Evolutionary conservation across 2,113 vertebrate species (phyloP), one percentile per base, ranked within the genome.

Genomic region (Myocastor coypus): DNA sequence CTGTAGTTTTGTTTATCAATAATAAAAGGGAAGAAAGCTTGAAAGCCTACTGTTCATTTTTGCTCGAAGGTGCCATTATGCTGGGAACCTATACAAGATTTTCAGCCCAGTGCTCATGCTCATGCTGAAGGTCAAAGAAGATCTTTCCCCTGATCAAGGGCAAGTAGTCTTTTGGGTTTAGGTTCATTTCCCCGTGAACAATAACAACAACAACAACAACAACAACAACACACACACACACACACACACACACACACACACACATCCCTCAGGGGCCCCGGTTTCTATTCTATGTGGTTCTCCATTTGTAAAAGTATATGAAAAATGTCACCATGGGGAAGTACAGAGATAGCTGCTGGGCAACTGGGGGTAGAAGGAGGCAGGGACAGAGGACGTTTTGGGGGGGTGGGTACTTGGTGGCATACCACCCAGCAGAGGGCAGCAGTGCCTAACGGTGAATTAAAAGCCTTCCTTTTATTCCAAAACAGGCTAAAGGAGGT

Each of bases 361-460:
- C 19, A 64, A 30, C 73, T 46, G 17, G 22, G 34, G 73, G 50
- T 64, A 22, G 4, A 46, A 30, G 22, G 11, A 28, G 9, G 14
- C 26, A 78, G 24, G 69, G 26, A 64, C 14, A 81, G 84, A 89
- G 73, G 30, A 59, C 30, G 34, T 77, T 13, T 4, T 28, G 30
- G 30, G 11, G 11, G 37, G 17, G 61, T 28, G 91, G 94, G 61
- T 69, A 81, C 42, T 83, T 92, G 94, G 93, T 87, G 55, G 73
- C 96, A 97, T 97, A 96, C 97, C 96, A 97, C 89, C 96, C 97
- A 97, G 97, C 96, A 98, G 97, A 98, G 97, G 97, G 97, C 97
- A 94, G 97, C 97, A 96, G 75, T 92, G 93, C 57, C 94, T 97
- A 95, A 97, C n/a, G 94, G 86, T 97, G 69, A 0, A 92, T 85